Evolutionary conservation across 1,140 invertebrate genomes (phyloP).

Genomic region (Macrobrachium rosenbergii): DNA sequence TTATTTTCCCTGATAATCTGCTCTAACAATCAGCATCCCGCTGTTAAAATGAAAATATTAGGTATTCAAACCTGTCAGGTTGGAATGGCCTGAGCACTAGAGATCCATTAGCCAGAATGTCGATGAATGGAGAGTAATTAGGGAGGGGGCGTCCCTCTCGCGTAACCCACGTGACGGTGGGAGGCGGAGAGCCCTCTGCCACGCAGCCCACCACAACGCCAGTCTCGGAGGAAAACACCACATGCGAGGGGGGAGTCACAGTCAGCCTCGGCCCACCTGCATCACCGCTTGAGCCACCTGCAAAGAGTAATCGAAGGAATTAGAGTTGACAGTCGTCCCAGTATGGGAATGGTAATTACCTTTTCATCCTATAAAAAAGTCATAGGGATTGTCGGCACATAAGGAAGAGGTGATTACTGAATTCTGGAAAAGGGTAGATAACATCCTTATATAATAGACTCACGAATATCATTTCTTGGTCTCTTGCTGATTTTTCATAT

Average conservation of each 20-base stretch:
- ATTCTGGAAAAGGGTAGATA: too few species aligned
- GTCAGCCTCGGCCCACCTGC: conserved; percentile 37
- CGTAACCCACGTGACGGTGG: conserved; percentile 48
- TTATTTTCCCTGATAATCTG: too few species aligned
- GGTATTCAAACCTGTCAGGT: conserved; percentile 28
- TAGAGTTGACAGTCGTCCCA: neutral
- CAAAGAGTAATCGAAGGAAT: neutral
- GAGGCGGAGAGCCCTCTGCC: conserved; percentile 53
- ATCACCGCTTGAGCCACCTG: neutral
- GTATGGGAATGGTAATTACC: too few species aligned
- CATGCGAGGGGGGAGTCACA: conserved; percentile 36
- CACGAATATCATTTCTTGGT: too few species aligned
- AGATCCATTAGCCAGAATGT: conserved; percentile 40
- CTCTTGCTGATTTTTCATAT: too few species aligned
- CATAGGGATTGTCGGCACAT: too few species aligned
- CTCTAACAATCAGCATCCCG: too few species aligned
- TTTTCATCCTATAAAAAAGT: too few species aligned
- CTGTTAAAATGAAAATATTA: neutral
- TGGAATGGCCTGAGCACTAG: conserved; percentile 39
- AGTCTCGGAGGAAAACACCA: conserved; percentile 49
- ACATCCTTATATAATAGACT: too few species aligned
- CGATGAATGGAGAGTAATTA: conserved; percentile 37
- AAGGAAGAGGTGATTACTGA: too few species aligned
- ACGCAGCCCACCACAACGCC: conserved; percentile 43
- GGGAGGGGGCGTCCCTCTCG: conserved; percentile 35